phyloP scores from a whole-genome alignment of 1,140 invertebrate genomes.

The Pseudobourletiella spinata region DNA sequence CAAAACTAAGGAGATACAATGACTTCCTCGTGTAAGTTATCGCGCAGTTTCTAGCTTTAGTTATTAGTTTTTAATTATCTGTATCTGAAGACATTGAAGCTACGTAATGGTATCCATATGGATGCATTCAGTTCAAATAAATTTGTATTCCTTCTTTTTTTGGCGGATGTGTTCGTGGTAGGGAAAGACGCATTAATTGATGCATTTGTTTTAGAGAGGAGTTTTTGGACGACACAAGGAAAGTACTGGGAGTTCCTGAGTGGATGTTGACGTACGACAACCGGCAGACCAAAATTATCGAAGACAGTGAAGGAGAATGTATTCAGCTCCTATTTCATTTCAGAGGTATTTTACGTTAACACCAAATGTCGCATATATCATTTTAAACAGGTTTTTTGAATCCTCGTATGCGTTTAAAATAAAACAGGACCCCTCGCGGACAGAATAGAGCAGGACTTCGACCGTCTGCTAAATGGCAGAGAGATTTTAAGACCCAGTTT shows the following conservation, averaged over 20 bases:
- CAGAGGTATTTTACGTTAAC: slow-evolving; percentile 54
- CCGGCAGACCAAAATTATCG: slow-evolving; percentile 63
- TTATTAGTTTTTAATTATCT: too few relatives aligned
- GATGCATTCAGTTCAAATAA: too few relatives aligned
- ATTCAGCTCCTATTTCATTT: slow-evolving; percentile 83
- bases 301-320: slow-evolving; percentile 65
- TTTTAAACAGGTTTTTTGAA: too few relatives aligned
- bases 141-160: slow-evolving; percentile 10
- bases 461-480: slow-evolving; percentile 59
- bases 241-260: slow-evolving; percentile 73
- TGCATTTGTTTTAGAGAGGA: slow-evolving; percentile 56
- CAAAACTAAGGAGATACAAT: slow-evolving; percentile 74
- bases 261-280: slow-evolving; percentile 82
- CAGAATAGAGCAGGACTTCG: slow-evolving; percentile 67
- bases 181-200: too few relatives aligned
- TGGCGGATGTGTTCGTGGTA: too few relatives aligned
- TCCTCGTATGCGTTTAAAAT: too few relatives aligned
- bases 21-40: slow-evolving; percentile 81
- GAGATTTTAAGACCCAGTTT: slow-evolving; percentile 62
- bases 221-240: slow-evolving; percentile 72
- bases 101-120: too few relatives aligned
- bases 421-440: slow-evolving; percentile 65
- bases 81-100: too few relatives aligned
- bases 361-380: too few relatives aligned
- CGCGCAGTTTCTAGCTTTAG: not conserved